Percentiles rank a stretch among this genome's conserved stretches.
These are phyloP conservation scores for Penaeus indicus DNA, from an alignment of 1,140 invertebrate species.

Conservation along the genomic window DNA sequence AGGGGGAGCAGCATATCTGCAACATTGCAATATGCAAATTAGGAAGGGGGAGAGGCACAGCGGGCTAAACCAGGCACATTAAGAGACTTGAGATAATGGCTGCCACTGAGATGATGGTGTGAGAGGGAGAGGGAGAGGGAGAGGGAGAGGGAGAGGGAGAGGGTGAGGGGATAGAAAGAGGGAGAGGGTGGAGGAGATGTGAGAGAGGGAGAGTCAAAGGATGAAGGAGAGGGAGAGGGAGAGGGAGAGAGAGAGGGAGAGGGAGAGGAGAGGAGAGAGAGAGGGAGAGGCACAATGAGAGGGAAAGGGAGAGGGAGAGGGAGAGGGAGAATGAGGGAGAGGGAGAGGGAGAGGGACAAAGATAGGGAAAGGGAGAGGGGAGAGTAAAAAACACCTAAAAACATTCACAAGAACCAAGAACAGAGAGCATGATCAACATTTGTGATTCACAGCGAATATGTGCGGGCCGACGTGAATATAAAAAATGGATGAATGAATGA, in stretches of 20 bases:
- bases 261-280: neutral
- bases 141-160: slow-evolving; percentile 39
- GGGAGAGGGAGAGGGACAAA: slow-evolving; percentile 26
- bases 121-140: slow-evolving; percentile 25
- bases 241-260: neutral
- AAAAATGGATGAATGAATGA: neutral
- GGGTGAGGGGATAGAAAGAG: slow-evolving; percentile 28
- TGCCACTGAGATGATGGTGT: neutral
- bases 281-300: slow-evolving; percentile 40
- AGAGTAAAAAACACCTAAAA: too few relatives aligned
- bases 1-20: slow-evolving; percentile 54
- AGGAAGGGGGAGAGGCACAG: slow-evolving; percentile 33
- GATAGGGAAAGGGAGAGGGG: neutral
- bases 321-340: neutral
- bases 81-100: slow-evolving; percentile 32
- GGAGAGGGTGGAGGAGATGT: neutral
- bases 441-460: too few relatives aligned
- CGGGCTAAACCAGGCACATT: slow-evolving; percentile 28
- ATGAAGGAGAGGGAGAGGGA: slow-evolving; percentile 38
- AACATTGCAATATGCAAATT: slow-evolving; percentile 63
- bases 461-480: neutral
- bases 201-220: slow-evolving; percentile 10
- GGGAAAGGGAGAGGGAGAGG: slow-evolving; percentile 26
- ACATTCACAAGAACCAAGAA: too few relatives aligned
- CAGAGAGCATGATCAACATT: too few relatives aligned